Base-by-base conservation (phyloP, 2,797 vertebrate species). In the Sus cebifrons region DNA sequence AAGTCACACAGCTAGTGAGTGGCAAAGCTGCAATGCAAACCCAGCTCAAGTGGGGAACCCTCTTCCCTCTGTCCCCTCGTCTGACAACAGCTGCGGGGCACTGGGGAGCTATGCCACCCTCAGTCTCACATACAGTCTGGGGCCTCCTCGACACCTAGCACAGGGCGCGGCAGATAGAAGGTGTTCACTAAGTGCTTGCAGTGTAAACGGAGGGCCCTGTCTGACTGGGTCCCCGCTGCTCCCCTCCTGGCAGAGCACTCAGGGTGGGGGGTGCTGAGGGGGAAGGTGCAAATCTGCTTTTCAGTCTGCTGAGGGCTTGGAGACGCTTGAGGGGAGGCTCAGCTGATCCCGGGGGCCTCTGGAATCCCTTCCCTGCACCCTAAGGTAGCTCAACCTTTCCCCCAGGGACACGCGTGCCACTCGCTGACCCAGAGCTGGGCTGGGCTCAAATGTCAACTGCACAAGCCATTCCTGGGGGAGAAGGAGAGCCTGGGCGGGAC, bases 341-440 rank as follows among this genome's bases (percentile, higher is more conserved):
- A 17, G 7, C 21, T 20, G 27, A 44, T n/a, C 67, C 70, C 32
- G 29, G 75, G 68, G 68, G 25, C 88, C 78, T 92, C 56, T 36
- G 78, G 83, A 65, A 29, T 40, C 56, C 27, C 64, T 44, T 84
- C 56, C 67, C 14, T 32, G 62, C 5, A 20, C 84, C 56, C 20
- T 64, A 44, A 36, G 27, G 86, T 88, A 54, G 86, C 79, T 94
- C 89, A 93, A 40, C 84, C 89, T 96, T 90, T 93, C 20, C 75
- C 58, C 56, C 44, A 60, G 89, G 96, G 89, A 92, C 74, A 79
- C 0, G 1, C 10, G 2, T 81, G 77, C 89, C 56, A 21, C 88
- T 85, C 2, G 23, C 60, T 96, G 83, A 74, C 71, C 68, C 17
- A 58, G 81, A 78, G 84, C 71, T 25, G 23, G 65, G 79, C 92